A percentile compares a stretch with the other conserved stretches of the same genome.
phyloP scores from a whole-genome alignment of 1,140 invertebrate genomes.

The Platorchestia sp. region DNA sequence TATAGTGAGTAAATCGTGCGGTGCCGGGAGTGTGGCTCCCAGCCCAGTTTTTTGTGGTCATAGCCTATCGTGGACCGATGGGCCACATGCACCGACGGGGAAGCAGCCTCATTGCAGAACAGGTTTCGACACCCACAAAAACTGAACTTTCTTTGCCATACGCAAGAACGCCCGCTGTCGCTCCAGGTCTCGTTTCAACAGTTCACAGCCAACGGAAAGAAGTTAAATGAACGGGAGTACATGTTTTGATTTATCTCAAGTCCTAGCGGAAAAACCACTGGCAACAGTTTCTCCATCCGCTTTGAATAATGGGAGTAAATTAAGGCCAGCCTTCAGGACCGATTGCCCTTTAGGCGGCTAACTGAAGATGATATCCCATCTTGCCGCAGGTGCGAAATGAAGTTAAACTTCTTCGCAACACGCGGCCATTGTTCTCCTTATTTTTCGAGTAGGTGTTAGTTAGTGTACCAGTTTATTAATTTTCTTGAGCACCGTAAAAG shows the following conservation, averaged over 20 bases:
- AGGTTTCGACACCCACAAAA: constrained; percentile 19
- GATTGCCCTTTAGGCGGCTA: not conserved
- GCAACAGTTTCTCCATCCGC: constrained; percentile 6
- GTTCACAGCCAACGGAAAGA: not conserved
- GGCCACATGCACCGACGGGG: constrained; percentile 30
- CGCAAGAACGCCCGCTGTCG: constrained; percentile 24
- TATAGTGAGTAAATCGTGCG: not conserved
- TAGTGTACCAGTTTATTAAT: not conserved
- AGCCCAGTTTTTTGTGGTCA: constrained; percentile 1
- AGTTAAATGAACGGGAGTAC: not conserved
- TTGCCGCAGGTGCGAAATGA: not conserved
- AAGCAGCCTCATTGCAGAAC: constrained; percentile 33
- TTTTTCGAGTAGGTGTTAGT: not conserved
- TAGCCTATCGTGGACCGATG: constrained; percentile 18
- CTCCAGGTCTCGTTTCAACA: not conserved
- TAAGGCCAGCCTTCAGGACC: constrained; percentile 18
- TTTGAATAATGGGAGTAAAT: not conserved
- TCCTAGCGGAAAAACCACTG: not conserved
- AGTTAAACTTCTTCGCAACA: not conserved
- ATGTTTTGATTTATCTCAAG: not conserved
- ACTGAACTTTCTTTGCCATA: constrained; percentile 22
- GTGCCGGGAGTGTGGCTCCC: not conserved
- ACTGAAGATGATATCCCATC: constrained; percentile 15
- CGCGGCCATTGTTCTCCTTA: not conserved
- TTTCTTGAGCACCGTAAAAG: not conserved